Base-by-base conservation (phyloP, 2,888 invertebrate species). In the Nomada ruficornis region DNA sequence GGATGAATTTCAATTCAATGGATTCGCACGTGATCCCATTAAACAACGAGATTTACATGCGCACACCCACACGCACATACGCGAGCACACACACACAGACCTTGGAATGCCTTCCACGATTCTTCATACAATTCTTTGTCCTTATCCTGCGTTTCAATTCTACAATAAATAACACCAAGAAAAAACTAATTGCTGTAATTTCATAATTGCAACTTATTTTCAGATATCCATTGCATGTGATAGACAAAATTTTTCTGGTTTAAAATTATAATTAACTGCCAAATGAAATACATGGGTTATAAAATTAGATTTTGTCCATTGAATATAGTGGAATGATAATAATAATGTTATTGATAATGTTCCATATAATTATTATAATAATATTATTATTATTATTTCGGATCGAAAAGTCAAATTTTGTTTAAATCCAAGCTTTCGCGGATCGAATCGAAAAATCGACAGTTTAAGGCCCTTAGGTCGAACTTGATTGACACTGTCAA, bases 1-100 rank as follows among this genome's bases (percentile, higher is more conserved):
- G 69, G 69, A 69, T 59, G 44, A 44, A 50, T 60, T 70, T 68
- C 55, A 52, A 3, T 69, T 70, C 55, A 42, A 78, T 42, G 20
- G 47, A 57, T 64, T 77, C 79, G 65, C 77, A 70, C 59, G 64
- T 77, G 42, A 70, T 70, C 57, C 52, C 23, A 26, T 60, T 64
- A 23, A 59, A 67, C 36, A 55, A 77, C 77, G 60, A 55, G 42
- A 59, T 20, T 60, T 65, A 42, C 44, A 73, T n/a, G 18, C n/a
- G 29, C 29, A 5, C 29, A 29, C 0, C 29, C 29, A 29, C 29
- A 29, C 29, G 29, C 29, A 7, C 29, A 29, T 0, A 5, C 26
- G 26, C 26, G 0, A 26, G 1, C 29, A 29, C 29, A 29, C 29
- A 36, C 36, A 36, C 36, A 57, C 20, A 15, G 20, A 42, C 57